Percentiles rank a stretch among this genome's conserved stretches.
phyloP scores from a whole-genome alignment of 2,113 vertebrate genomes.

The Capreolus pygargus region DNA sequence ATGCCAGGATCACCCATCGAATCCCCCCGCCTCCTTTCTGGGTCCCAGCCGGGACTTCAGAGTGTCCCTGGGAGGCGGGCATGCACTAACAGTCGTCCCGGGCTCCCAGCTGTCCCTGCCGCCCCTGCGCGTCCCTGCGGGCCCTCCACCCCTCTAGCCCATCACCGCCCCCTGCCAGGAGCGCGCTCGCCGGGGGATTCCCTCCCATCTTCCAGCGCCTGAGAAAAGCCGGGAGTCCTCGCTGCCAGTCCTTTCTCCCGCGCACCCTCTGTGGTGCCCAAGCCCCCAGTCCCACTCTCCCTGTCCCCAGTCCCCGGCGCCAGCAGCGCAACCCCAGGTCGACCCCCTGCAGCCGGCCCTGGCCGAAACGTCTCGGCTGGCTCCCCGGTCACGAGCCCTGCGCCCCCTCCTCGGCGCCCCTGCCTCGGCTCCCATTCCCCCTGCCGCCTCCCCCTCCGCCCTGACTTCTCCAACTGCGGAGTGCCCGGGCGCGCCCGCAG shows the following conservation, averaged over 20 bases:
- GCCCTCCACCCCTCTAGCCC: neutral
- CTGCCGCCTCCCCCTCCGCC: neutral
- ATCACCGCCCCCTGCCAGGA: neutral
- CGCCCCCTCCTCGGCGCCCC: neutral
- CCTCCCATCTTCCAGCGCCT: neutral
- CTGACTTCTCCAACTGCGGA: neutral
- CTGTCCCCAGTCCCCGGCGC: neutral
- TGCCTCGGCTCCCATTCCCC: neutral
- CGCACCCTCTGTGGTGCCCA: neutral
- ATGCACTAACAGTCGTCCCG: neutral
- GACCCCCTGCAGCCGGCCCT: neutral
- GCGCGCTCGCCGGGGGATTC: neutral
- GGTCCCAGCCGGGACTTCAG: neutral
- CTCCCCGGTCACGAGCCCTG: neutral
- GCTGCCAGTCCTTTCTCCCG: neutral
- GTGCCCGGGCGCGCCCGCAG: slow-evolving; percentile 8
- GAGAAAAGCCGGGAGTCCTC: neutral
- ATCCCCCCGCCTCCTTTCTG: neutral
- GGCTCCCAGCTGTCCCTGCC: neutral
- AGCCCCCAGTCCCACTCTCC: neutral
- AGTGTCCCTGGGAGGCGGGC: neutral
- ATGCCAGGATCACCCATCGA: neutral
- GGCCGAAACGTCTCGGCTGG: neutral
- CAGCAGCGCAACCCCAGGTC: neutral
- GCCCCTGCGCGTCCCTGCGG: neutral